A percentile compares a stretch with the other conserved stretches of the same genome.
Evolutionary conservation across 2,113 vertebrate species (phyloP).

Genomic region (Micronycteris hirsuta): DNA sequence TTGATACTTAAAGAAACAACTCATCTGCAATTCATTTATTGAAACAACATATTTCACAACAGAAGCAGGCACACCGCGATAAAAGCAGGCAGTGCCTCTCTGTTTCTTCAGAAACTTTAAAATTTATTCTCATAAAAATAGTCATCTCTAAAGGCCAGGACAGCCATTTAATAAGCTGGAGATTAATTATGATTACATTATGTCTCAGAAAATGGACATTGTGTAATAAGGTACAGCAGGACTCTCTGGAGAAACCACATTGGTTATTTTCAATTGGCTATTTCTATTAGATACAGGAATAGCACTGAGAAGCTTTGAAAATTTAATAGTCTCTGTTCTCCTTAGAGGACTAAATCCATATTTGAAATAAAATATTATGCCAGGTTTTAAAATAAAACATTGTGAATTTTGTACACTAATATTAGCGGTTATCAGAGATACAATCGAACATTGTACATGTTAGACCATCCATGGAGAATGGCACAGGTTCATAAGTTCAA

Average conservation of each 20-base stretch:
- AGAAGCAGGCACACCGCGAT: background rate
- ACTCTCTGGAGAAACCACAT: background rate
- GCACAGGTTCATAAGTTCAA: slow-evolving; percentile 16
- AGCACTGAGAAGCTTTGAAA: slow-evolving; percentile 65
- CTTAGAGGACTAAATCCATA: background rate
- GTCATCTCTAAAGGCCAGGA: background rate
- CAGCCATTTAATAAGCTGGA: slow-evolving; percentile 18
- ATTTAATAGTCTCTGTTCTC: slow-evolving; percentile 46
- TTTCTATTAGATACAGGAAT: slow-evolving; percentile 70
- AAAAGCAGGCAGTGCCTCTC: background rate
- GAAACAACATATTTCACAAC: background rate
- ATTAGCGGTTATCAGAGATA: background rate
- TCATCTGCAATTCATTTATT: background rate
- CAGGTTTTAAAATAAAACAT: slow-evolving; percentile 34
- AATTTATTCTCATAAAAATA: slow-evolving; percentile 19
- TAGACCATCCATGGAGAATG: slow-evolving; percentile 3
- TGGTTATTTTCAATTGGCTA: slow-evolving; percentile 51
- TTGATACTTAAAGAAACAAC: background rate
- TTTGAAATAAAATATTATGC: slow-evolving; percentile 38
- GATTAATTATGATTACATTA: slow-evolving; percentile 36
- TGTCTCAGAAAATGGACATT: slow-evolving; percentile 8
- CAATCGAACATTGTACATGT: background rate
- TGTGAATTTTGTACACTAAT: background rate
- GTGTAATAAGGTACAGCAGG: background rate
- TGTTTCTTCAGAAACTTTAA: background rate